Conservation (phyloP, 2,113 vertebrate genomes). For the Craseonycteris thonglongyai region DNA sequence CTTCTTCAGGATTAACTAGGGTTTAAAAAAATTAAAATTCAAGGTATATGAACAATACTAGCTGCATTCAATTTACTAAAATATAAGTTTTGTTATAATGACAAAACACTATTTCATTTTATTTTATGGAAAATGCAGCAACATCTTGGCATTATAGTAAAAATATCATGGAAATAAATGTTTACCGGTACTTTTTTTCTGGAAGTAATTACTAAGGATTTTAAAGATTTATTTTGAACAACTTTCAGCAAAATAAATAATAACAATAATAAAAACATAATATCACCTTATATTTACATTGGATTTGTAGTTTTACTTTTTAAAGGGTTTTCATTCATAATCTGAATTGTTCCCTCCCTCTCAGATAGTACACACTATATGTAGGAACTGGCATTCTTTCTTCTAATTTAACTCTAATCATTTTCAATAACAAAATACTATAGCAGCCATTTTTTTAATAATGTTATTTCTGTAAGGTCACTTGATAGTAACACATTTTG, state of each 20-base stretch:
- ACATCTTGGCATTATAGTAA: neutral
- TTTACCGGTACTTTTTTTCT: neutral
- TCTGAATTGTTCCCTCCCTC: neutral
- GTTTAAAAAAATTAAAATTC: neutral
- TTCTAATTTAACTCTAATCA: neutral
- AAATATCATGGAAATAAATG: neutral
- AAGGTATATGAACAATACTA: neutral
- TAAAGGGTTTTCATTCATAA: neutral
- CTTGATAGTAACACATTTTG: neutral
- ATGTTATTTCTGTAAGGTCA: neutral
- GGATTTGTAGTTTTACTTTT: neutral
- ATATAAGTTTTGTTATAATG: neutral
- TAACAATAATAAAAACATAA: neutral
- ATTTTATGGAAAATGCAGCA: neutral
- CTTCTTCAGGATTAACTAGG: conserved; percentile 81
- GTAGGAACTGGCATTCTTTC: neutral
- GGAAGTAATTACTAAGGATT: neutral
- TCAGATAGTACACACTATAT: neutral
- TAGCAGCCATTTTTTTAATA: neutral
- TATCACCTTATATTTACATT: neutral
- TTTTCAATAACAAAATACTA: neutral
- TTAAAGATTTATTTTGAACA: neutral
- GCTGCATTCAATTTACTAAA: neutral
- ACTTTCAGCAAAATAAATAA: neutral
- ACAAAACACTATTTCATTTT: neutral